A percentile compares a stretch with the other conserved stretches of the same genome.
Evolutionary conservation across 2,888 invertebrate genomes (phyloP).

Genomic region (Eupithecia centaureata): DNA sequence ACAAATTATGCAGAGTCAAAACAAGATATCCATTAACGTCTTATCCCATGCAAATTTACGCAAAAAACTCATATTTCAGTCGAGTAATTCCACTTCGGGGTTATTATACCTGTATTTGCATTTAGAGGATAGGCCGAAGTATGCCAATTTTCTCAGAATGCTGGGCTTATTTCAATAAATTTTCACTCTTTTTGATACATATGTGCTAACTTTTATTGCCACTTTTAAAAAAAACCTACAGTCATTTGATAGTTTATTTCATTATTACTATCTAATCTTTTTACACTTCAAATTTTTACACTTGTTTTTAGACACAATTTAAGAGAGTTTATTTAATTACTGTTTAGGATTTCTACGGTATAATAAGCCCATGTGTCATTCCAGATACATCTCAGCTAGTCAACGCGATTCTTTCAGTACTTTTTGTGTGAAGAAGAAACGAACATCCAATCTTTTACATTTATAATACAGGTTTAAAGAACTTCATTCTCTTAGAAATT

Average conservation of each 20-base stretch:
- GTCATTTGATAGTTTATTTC: neutral
- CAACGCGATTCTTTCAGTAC: neutral
- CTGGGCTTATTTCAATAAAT: constrained; percentile 27
- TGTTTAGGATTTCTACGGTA: too few species aligned
- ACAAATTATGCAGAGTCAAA: constrained; percentile 20
- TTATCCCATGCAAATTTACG: constrained; percentile 30
- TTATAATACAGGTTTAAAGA: too few species aligned
- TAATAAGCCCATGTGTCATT: too few species aligned
- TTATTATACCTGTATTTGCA: constrained; percentile 50
- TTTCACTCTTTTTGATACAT: constrained; percentile 26
- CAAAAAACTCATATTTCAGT: constrained; percentile 43
- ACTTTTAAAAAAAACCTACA: neutral
- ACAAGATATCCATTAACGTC: constrained; percentile 15
- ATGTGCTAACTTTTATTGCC: neutral
- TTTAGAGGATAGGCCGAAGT: constrained; percentile 42
- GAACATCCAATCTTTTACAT: neutral
- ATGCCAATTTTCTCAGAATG: constrained; percentile 24
- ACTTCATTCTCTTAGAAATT: too few species aligned
- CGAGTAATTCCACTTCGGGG: constrained; percentile 43
- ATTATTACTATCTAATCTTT: too few species aligned
- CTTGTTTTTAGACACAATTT: too few species aligned
- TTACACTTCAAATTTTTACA: too few species aligned
- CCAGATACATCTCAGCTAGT: neutral
- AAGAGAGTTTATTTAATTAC: too few species aligned
- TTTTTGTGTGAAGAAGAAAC: neutral